These are phyloP conservation scores for Blomia tropicalis DNA, from an alignment of 2,888 invertebrate species.

Conservation along the genomic window DNA sequence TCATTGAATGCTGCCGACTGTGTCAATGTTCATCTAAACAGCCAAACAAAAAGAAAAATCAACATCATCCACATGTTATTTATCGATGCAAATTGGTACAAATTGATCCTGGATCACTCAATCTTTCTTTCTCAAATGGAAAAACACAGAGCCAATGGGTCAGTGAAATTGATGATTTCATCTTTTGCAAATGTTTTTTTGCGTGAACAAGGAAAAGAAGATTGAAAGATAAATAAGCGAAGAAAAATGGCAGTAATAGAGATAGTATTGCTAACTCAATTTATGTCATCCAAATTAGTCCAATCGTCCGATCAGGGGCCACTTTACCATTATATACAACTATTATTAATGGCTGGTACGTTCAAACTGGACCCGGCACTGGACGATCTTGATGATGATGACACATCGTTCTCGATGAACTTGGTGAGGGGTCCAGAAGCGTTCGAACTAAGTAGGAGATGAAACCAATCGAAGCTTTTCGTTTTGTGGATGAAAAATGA, in stretches of 20 bases:
- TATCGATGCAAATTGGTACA: too few species aligned
- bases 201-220: background rate
- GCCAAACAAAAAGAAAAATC: background rate
- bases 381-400: background rate
- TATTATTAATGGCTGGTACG: conserved; percentile 10
- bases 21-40: too few species aligned
- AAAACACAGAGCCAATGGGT: too few species aligned
- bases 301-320: conserved; percentile 11
- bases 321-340: conserved; percentile 1
- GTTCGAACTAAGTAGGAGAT: background rate
- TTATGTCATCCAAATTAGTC: conserved; percentile 11
- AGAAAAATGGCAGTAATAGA: background rate
- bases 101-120: too few species aligned
- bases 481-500: too few species aligned
- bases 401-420: background rate
- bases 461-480: background rate
- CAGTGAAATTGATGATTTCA: too few species aligned
- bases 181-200: too few species aligned
- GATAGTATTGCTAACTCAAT: conserved; percentile 7
- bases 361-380: too few species aligned
- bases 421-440: background rate
- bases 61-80: too few species aligned
- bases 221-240: background rate
- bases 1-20: too few species aligned
- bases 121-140: too few species aligned